Base-by-base conservation (phyloP, 2,888 invertebrate genomes). In the Heliconius ismenius region DNA sequence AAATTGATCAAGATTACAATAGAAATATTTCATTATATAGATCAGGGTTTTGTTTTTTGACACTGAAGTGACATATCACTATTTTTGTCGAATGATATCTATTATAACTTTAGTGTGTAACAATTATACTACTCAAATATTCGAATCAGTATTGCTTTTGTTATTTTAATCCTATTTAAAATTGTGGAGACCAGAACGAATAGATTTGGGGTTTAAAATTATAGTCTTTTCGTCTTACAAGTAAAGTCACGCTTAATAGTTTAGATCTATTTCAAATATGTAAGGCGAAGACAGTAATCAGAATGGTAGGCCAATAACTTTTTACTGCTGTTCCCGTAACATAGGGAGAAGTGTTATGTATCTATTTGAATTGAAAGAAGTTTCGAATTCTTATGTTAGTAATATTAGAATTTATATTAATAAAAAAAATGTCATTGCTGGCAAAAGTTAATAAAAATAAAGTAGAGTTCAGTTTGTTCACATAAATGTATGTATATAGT, bases 1-100 rank as follows among this genome's bases (percentile, higher is more conserved):
- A 76, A 73, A 69, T 28, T 39, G 24, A 24, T 74, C 60, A 73
- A 72, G 72, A 75, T 75, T 75, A 39, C 68, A 63, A 77, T 36
- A 72, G 36, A 64, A 79, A 69, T 54, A 60, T 69, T 74, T 72
- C 60, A 21, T 68, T 75, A 63, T 68, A 74, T 73, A 75, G 72
- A 75, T 72, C 77, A 75, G 15, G 74, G 76, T 32, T 43, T 73
- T 26, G 73, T 76, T 76, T 49, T 79, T 76, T 77, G 63, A 26
- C 68, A 76, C 60, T 26, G 32, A 70, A 65, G 18, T 26, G n/a
- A 75, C 69, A 49, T 54, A 32, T 64, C 28, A 54, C 13, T 63
- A 54, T 63, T 70, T 63, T 54, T 21, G 62, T 0, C 24, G 13
- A 3, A 39, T 9, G 15, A 15, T 67, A 67, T 67, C 39, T 39